A percentile compares a stretch with the other conserved stretches of the same genome.
phyloP scores from a whole-genome alignment of 92 coral and sea anemone species.

The Epizoanthus illoricatus region DNA sequence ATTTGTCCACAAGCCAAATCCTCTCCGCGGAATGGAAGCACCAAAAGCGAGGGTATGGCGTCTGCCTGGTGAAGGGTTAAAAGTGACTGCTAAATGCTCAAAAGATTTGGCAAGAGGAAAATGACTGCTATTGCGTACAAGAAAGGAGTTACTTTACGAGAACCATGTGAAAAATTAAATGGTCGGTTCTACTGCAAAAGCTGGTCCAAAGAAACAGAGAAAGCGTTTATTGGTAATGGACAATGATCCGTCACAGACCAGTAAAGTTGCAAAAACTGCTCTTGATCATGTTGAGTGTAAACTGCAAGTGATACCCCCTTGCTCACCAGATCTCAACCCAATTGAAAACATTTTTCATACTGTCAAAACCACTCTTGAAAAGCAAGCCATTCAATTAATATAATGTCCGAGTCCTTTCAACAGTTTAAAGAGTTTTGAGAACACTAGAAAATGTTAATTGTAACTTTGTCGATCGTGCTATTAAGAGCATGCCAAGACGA shows the following conservation, averaged over 20 bases:
- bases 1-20: too few species aligned
- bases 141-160: too few species aligned
- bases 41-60: too few species aligned
- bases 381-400: constrained; percentile 39
- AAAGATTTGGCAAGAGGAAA: too few species aligned
- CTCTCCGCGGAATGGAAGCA: too few species aligned
- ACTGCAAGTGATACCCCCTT: constrained; percentile 54
- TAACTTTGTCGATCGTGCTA: constrained; percentile 49
- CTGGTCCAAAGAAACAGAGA: too few species aligned
- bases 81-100: too few species aligned
- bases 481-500: constrained; percentile 50
- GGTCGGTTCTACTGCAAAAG: too few species aligned
- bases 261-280: constrained; percentile 41
- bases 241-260: constrained; percentile 62
- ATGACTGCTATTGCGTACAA: too few species aligned
- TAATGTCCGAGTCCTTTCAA: constrained; percentile 56
- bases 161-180: too few species aligned
- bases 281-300: constrained; percentile 44
- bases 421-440: constrained; percentile 53
- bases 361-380: constrained; percentile 41
- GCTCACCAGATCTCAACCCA: constrained; percentile 63
- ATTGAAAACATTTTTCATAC: constrained; percentile 61
- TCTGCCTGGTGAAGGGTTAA: too few species aligned
- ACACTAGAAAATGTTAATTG: constrained; percentile 36
- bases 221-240: constrained; percentile 67